Conservation (phyloP, 2,797 vertebrate species). For the Gadopsis marmoratus region DNA sequence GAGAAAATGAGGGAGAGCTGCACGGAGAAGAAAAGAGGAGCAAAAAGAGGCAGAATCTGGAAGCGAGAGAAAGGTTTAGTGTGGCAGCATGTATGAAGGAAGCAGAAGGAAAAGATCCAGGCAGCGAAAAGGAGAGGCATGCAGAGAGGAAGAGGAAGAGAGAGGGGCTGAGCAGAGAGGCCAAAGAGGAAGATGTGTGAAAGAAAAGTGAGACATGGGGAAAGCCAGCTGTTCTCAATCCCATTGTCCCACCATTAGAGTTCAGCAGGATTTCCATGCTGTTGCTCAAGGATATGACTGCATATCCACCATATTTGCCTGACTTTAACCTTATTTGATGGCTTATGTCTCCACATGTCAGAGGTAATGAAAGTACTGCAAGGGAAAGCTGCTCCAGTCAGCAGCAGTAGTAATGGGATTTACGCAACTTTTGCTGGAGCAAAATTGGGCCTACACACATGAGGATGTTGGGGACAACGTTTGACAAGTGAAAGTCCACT, state of each 20-base stretch:
- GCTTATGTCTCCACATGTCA: conserved; percentile 83
- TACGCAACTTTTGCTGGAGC: conserved; percentile 53
- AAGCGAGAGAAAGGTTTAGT: conserved; percentile 65
- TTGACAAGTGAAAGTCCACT: conserved; percentile 59
- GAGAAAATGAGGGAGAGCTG: conserved; percentile 76
- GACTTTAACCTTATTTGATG: conserved; percentile 82
- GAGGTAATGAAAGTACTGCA: conserved; percentile 79
- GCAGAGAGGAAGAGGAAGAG: conserved; percentile 60
- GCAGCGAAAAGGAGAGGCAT: conserved; percentile 47
- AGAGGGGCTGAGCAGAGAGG: conserved; percentile 48
- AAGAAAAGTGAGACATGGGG: conserved; percentile 59
- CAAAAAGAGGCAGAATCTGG: conserved; percentile 56
- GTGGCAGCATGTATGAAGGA: conserved; percentile 64
- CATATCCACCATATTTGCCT: conserved; percentile 77
- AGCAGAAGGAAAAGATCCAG: conserved; percentile 56
- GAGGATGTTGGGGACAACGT: conserved; percentile 51
- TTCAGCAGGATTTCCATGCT: conserved; percentile 80
- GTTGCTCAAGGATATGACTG: conserved; percentile 73
- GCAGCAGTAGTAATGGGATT: conserved; percentile 77
- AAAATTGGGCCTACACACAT: conserved; percentile 49
- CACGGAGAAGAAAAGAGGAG: conserved; percentile 59
- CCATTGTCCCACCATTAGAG: conserved; percentile 66
- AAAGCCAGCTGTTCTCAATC: conserved; percentile 74
- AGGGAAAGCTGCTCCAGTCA: conserved; percentile 76
- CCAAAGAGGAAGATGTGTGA: conserved; percentile 55